Conservation (phyloP, 2,113 vertebrate genomes). For the Epinephelus fuscoguttatus region DNA sequence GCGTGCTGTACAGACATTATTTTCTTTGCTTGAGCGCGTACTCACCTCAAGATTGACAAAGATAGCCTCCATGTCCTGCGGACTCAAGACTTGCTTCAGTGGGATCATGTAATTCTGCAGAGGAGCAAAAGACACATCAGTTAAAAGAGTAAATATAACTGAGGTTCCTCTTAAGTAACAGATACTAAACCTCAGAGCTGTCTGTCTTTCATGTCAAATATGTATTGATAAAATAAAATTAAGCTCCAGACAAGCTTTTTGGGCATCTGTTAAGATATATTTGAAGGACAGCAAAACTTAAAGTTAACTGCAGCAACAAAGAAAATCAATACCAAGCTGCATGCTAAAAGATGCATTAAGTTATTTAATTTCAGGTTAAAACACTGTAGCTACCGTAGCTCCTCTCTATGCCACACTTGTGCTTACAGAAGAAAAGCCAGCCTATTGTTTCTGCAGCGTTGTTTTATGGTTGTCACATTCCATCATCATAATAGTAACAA, state of each 20-base stretch:
- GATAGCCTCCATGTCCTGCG: constrained; percentile 92
- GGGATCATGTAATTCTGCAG: constrained; percentile 95
- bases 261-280: neutral
- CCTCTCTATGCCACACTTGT: constrained; percentile 6
- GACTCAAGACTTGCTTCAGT: constrained; percentile 90
- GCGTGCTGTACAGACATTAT: neutral
- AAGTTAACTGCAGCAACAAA: constrained; percentile 9
- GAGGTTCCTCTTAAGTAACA: neutral
- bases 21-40: constrained; percentile 3
- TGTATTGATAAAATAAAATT: neutral
- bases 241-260: constrained; percentile 16
- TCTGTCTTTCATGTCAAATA: neutral
- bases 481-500: constrained; percentile 78
- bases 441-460: constrained; percentile 29
- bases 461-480: constrained; percentile 72
- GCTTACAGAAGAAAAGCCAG: constrained; percentile 30
- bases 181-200: neutral
- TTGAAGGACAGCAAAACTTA: constrained; percentile 7
- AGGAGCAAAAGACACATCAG: constrained; percentile 15
- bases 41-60: constrained; percentile 97
- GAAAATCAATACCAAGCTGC: constrained; percentile 24
- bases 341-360: constrained; percentile 2
- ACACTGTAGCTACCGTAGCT: constrained; percentile 8
- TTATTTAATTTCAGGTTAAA: constrained; percentile 3
- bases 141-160: neutral